Base-by-base conservation (phyloP, 2,797 vertebrate genomes). In the Hippopotamyrus pictus region DNA sequence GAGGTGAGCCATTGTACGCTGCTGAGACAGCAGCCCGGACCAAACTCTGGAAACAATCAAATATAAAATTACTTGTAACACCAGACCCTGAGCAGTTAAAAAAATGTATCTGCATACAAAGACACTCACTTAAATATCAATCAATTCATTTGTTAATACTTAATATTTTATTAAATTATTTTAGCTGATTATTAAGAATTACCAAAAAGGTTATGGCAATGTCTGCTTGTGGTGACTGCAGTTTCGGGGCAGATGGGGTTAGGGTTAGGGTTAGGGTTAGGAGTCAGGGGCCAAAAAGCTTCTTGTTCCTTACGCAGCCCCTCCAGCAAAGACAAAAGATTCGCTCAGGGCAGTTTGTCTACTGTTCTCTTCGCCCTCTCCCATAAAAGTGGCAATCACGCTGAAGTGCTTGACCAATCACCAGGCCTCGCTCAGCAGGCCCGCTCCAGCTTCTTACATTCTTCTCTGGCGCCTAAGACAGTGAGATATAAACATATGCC, bases 321-420 rank as follows among this genome's bases (percentile, higher is more conserved):
- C 44, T 51, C n/a, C 37, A 33, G 29, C 11, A 41, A 85, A 85
- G 82, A 85, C 51, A 83, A 83, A 89, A 29, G 50, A 53, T 53
- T 83, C 2, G 9, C n/a, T 76, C 3, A 3, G 33, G 53, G n/a
- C 76, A 14, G 50, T 89, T 83, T 89, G 73, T 88, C 69, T 79
- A 5, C 25, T 41, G 50, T 33, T 84, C 33, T 54, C 53, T 85
- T 14, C 25, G 1, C 41, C 41, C 12, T 19, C 33, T 85, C 88
- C 88, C 88, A 65, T 89, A 51, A 65, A 85, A 65, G 25, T n/a
- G 25, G 22, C 22, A 85, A 89, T 89, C 57, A 69, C 41, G 14
- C 57, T 62, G 14, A 89, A 89, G 79, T 46, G 79, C 41, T 62
- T 76, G 33, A 76, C 73, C 73, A 76, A 41, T 76, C 73, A 41